These are phyloP conservation scores for Limenitis arthemis DNA, from an alignment of 2,888 invertebrate species.

Conservation along the genomic window DNA sequence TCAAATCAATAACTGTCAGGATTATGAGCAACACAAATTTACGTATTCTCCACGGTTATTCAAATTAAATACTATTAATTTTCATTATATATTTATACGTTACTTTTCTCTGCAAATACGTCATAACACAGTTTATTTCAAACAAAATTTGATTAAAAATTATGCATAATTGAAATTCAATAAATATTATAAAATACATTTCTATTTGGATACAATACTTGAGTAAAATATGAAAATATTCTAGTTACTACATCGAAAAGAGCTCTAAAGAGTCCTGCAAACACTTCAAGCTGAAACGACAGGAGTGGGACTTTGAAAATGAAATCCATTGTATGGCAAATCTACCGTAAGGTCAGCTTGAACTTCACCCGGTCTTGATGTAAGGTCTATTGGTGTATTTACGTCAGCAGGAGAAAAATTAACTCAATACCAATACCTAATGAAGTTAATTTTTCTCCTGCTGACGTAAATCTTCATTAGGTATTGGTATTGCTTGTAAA, in stretches of 20 bases:
- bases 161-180: conserved; percentile 18
- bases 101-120: too few species aligned
- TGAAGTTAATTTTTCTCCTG: too few species aligned
- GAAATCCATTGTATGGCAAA: conserved; percentile 63
- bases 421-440: too few species aligned
- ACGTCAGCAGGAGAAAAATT: conserved; percentile 36
- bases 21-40: too few species aligned
- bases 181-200: conserved; percentile 44
- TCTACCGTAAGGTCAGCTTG: conserved; percentile 64
- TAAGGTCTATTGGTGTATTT: conserved; percentile 47
- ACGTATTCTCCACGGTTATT: too few species aligned
- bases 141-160: too few species aligned
- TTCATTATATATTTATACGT: too few species aligned
- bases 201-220: conserved; percentile 52
- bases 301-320: conserved; percentile 67
- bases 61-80: too few species aligned
- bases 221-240: conserved; percentile 46
- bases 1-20: too few species aligned
- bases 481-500: conserved; percentile 29
- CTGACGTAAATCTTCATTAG: too few species aligned
- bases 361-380: conserved; percentile 57
- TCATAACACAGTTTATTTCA: too few species aligned
- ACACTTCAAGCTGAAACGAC: conserved; percentile 63
- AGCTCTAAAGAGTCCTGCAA: conserved; percentile 42
- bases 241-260: conserved; percentile 42